Percentiles rank a stretch among this genome's conserved stretches.
Conservation (phyloP, 2,888 invertebrate genomes). For the Pristionchus maxplancki region DNA sequence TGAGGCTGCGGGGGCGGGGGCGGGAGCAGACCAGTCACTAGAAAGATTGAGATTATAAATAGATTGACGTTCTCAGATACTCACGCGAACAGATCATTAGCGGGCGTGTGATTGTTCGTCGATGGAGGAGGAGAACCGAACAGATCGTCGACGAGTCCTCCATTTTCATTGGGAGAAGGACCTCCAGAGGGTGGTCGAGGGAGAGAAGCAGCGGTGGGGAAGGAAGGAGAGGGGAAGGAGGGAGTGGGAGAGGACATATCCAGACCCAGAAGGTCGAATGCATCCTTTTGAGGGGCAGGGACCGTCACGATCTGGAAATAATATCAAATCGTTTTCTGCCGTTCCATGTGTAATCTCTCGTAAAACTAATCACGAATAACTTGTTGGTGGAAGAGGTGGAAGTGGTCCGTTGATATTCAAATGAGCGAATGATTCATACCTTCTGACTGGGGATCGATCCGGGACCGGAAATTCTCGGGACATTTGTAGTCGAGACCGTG, state of each 20-base stretch:
- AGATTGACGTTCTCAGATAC: background rate
- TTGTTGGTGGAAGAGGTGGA: no score
- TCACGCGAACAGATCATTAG: conserved; percentile 46
- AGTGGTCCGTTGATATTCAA: background rate
- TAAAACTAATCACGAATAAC: background rate
- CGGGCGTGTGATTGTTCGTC: background rate
- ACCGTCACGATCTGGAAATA: background rate
- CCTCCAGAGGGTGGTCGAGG: conserved; percentile 47
- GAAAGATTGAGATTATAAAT: background rate
- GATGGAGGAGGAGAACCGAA: background rate
- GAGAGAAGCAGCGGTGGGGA: conserved; percentile 14
- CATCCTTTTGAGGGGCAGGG: background rate
- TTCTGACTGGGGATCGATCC: background rate
- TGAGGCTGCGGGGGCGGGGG: background rate
- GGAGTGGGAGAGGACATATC: conserved; percentile 28
- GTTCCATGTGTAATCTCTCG: background rate
- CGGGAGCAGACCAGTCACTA: conserved; percentile 43
- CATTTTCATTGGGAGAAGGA: background rate
- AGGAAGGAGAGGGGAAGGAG: background rate
- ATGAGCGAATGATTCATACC: background rate
- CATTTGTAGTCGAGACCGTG: background rate
- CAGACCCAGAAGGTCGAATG: conserved; percentile 38
- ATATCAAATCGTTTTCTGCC: no score
- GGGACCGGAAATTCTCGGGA: conserved; percentile 30
- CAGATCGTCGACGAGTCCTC: conserved; percentile 7